Evolutionary conservation across 1,140 invertebrate genomes (phyloP).

Genomic region (Meloidogyne floridensis): DNA sequence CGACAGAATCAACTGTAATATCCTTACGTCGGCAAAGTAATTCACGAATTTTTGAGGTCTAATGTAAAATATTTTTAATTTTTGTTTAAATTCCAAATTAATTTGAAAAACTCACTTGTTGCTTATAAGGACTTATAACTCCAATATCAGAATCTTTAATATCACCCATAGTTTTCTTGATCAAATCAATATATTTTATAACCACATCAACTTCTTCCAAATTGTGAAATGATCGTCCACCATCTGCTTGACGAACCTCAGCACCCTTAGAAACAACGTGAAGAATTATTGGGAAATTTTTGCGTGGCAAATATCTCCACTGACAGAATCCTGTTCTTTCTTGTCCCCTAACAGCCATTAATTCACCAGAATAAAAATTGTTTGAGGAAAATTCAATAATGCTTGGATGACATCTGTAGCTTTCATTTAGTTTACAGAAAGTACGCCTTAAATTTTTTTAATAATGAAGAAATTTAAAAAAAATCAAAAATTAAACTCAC

Average conservation of each 20-base stretch:
- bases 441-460: slow-evolving; percentile 21
- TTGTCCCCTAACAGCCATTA: slow-evolving; percentile 19
- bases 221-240: slow-evolving; percentile 82
- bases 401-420: slow-evolving; percentile 43
- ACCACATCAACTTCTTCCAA: slow-evolving; percentile 76
- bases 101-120: slow-evolving; percentile 70
- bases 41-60: slow-evolving; percentile 27
- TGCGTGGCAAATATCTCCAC: slow-evolving; percentile 25
- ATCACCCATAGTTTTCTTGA: slow-evolving; percentile 72
- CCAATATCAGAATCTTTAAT: slow-evolving; percentile 78
- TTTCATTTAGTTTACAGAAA: slow-evolving; percentile 36
- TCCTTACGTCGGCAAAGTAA: not conserved
- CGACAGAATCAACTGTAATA: slow-evolving; percentile 47
- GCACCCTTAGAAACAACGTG: slow-evolving; percentile 31
- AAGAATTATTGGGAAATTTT: slow-evolving; percentile 49
- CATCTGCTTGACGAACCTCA: slow-evolving; percentile 46
- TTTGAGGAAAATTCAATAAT: slow-evolving; percentile 43
- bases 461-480: not conserved
- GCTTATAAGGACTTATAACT: slow-evolving; percentile 87
- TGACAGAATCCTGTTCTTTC: slow-evolving; percentile 26
- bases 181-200: slow-evolving; percentile 66
- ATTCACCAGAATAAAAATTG: slow-evolving; percentile 35
- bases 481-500: slow-evolving; percentile 26
- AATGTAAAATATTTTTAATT: slow-evolving; percentile 1
- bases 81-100: not conserved